Percentiles rank a stretch among this genome's conserved stretches.
These are phyloP conservation scores for Sarcophaga carnaria DNA, from an alignment of 2,888 invertebrate species.

Conservation along the genomic window DNA sequence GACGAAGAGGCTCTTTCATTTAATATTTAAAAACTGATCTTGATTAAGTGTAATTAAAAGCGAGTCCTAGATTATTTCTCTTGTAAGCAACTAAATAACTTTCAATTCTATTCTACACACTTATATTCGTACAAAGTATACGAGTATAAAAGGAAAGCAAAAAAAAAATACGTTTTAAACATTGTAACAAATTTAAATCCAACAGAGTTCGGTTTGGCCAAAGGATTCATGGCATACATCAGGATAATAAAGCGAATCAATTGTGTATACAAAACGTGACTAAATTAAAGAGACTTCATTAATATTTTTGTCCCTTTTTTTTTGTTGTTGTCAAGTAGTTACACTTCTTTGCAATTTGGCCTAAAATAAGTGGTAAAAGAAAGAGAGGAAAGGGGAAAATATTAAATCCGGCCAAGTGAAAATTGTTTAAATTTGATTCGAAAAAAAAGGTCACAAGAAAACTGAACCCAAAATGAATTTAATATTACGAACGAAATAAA, in stretches of 20 bases:
- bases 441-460: no score
- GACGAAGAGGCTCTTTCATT: no score
- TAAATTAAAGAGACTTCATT: constrained; percentile 32
- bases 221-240: constrained; percentile 32
- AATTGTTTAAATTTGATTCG: not conserved
- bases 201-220: not conserved
- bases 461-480: no score
- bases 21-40: no score
- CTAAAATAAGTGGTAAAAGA: not conserved
- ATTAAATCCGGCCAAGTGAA: not conserved
- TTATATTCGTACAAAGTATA: not conserved
- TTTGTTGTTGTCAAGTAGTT: not conserved
- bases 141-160: not conserved
- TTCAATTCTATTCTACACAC: no score
- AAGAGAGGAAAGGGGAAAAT: not conserved
- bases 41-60: no score
- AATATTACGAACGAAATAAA: no score
- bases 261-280: constrained; percentile 49
- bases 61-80: no score
- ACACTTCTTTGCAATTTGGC: not conserved
- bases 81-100: no score
- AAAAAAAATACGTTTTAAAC: not conserved
- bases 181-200: not conserved
- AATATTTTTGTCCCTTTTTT: not conserved
- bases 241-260: constrained; percentile 40